Base-by-base conservation (phyloP, 2,888 invertebrate species). In the Magallana nippona region DNA sequence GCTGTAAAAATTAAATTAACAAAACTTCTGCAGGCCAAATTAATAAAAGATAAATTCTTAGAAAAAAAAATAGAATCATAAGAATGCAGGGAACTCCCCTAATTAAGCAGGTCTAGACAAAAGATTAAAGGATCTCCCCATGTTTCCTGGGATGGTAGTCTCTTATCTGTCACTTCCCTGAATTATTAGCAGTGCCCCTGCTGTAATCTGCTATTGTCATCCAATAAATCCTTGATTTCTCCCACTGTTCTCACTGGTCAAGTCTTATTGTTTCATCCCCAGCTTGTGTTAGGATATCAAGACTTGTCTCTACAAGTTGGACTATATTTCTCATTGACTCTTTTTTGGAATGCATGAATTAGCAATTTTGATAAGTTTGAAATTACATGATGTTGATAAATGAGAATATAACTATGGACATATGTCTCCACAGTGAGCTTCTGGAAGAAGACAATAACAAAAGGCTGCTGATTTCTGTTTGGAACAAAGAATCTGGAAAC, bases 401-500 rank as follows among this genome's bases (percentile, higher is more conserved):
- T 10, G 44, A 44, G 71, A 27, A 32, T 27, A 27, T 71, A 8
- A 71, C 11, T 27, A 71, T 71, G 71, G 27, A 17, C n/a, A n/a
- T 60, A 8, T 60, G 60, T 60, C 32, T 78, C 90, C 89, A 19
- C 91, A 93, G 93, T 90, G 93, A 94, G 84, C 83, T 93, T 58
- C 87, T 91, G 57, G 91, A 91, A 32, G 93, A 93, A 83, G 93
- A 93, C 78, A 88, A 89, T 19, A 86, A 87, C 78, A 94, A 93
- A 81, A 86, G 93, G 57, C 83, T 93, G 15, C 88, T 92, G 78
- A 88, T 93, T 8, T 92, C 93, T 80, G 89, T 93, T 1, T 93
- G 93, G 93, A 91, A 93, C 86, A 89, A 89, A 82, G 92, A 92
- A 79, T 86, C 87, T 17, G 82, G 84, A 57, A 89, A 89, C 80